Base-by-base conservation (phyloP, 2,113 vertebrate genomes). In the Catharus fuscescens region DNA sequence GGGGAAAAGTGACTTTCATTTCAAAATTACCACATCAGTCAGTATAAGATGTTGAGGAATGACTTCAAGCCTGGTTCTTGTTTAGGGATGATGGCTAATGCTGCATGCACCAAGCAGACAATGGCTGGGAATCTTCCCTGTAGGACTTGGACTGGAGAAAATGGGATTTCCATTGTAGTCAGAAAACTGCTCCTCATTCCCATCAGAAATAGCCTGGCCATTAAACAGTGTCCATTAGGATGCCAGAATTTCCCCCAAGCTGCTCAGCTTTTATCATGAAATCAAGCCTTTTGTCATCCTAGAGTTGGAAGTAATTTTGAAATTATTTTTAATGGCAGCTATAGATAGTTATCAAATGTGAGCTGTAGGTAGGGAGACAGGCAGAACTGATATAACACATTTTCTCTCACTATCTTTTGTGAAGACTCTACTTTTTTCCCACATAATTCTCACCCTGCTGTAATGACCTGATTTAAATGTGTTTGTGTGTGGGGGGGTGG, bases 251-350 rank as follows among this genome's bases (percentile, higher is more conserved):
- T 53, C 40, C 59, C 50, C 48, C 53, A 61, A 52, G 28, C 36
- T 50, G 57, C 53, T 95, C 40, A 89, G 65, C 56, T 84, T 74
- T 77, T 50, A 59, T 45, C 59, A 59, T 23, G 61, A 76, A 72
- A 90, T 90, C 80, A 79, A 92, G 44, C 12, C 65, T 87, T 95
- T 81, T 93, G 65, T 78, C 48, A 54, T 67, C 20, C 52, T n/a
- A 60, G 65, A 78, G 44, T 83, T 80, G 50, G 34, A 86, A 84
- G 54, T 47, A 80, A 92, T 94, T 91, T 42, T 60, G 45, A 88
- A 90, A 93, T 89, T 62, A 76, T 72, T 92, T 94, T 83, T 95
- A 82, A 86, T 86, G 70, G 89, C 19, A 88, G 80, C 86, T 88
- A 65, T 54, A 91, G 84, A 73, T 71, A 74, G 77, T 29, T 80